phyloP scores from a whole-genome alignment of 2,888 invertebrate genomes.

The Antitype chi region DNA sequence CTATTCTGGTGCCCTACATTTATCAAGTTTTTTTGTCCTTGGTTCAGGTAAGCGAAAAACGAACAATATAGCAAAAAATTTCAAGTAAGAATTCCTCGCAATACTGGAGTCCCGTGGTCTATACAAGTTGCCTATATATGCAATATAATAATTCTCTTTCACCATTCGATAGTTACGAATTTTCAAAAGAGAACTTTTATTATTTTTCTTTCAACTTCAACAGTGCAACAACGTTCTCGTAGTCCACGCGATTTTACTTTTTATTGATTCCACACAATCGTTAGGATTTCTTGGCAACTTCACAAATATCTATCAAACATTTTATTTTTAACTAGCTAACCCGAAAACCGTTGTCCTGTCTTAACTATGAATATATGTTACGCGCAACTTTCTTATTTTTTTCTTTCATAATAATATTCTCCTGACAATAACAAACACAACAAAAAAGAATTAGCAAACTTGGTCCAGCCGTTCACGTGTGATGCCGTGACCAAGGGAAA shows the following conservation, averaged over 20 bases:
- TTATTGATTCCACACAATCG: background rate
- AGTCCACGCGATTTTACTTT: background rate
- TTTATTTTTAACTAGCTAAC: background rate
- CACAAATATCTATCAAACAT: background rate
- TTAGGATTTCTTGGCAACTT: background rate
- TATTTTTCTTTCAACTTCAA: conserved; percentile 2
- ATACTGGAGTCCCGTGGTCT: background rate
- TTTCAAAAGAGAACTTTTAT: background rate
- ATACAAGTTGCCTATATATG: background rate
- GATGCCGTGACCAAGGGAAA: too few relatives aligned
- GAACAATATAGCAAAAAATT: background rate
- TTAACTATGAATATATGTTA: too few relatives aligned
- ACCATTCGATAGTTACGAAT: background rate
- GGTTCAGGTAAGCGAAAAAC: conserved; percentile 33
- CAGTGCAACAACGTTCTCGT: background rate
- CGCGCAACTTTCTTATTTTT: too few relatives aligned
- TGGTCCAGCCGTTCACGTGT: too few relatives aligned
- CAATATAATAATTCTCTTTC: background rate
- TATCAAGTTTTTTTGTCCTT: conserved; percentile 41
- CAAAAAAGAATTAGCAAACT: too few relatives aligned
- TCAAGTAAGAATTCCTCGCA: background rate
- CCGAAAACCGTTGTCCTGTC: too few relatives aligned
- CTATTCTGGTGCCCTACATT: conserved; percentile 49
- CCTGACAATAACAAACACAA: too few relatives aligned
- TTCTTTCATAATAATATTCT: too few relatives aligned